Base-by-base conservation (phyloP, 2,113 vertebrate genomes). In the Epinephelus cyanopodus region DNA sequence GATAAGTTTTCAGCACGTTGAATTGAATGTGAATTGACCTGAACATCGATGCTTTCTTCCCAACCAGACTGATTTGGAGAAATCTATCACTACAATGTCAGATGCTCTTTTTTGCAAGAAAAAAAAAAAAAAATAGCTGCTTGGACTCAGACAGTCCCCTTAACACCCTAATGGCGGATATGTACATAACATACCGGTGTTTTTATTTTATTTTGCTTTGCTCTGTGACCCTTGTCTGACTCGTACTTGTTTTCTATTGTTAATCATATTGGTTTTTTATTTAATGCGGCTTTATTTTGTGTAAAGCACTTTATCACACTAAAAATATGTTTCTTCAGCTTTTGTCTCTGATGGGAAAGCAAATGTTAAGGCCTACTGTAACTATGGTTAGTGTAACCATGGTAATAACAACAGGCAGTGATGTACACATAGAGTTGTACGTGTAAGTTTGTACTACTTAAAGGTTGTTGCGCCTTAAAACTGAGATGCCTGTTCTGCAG, bases 181-280 rank as follows among this genome's bases (percentile, higher is more conserved):
- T 69, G 77, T 81, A 37, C 6, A 77, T 50, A 61, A 48, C 29
- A 17, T 17, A 19, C 42, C 42, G 2, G 4, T 17, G 1, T 57
- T 74, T 42, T 48, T 48, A 48, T 48, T 66, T 48, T 27, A 23
- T 66, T 18, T 66, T 25, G n/a, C 48, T 18, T 69, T 45, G 42
- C 4, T 42, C 47, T 77, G 15, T 83, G 58, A 87, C 13, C 29
- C 12, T 48, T 25, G 7, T 67, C 17, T 52, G 21, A 56, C 69
- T 53, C 7, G 62, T 56, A 13, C 10, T 47, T 68, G 1, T 67
- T 66, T 47, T 74, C 21, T 75, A 27, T 61, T 77, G 17, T 58
- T 73, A 76, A 57, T 85, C 33, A 68, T 69, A 56, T 73, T 90
- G 68, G 19, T 82, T 63, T 75, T 71, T 86, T 5, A 64, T 80